Conservation (phyloP, 2,888 invertebrate genomes). For the Trachelus iudaicus region DNA sequence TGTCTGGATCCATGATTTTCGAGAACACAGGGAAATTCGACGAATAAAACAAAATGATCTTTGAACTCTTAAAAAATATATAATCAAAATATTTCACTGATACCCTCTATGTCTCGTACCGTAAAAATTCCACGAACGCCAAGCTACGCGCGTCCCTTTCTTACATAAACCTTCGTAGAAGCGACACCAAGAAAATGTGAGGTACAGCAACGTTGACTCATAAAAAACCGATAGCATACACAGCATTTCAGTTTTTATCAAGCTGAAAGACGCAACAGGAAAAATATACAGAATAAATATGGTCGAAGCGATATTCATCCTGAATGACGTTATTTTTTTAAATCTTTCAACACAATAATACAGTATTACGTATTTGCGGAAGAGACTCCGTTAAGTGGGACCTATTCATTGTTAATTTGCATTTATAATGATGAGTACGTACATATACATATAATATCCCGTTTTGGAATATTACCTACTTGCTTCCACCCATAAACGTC, state of each 20-base stretch:
- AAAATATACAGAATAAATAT: not conserved
- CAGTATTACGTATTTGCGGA: not conserved
- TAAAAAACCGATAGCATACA: not conserved
- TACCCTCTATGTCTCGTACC: not conserved
- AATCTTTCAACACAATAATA: not conserved
- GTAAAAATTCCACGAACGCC: not conserved
- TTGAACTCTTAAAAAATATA: not conserved
- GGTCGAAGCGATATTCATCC: not conserved
- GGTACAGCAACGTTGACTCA: not conserved
- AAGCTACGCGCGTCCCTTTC: not conserved
- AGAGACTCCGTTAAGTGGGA: not conserved
- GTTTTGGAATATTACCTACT: not conserved
- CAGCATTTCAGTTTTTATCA: not conserved
- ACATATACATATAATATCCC: not conserved
- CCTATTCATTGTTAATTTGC: not conserved
- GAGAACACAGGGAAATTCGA: not conserved
- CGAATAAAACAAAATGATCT: not conserved
- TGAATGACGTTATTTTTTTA: not conserved
- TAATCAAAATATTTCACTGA: not conserved
- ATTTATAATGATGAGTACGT: not conserved
- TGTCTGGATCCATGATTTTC: not conserved
- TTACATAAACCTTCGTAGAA: not conserved
- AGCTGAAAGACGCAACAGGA: not conserved
- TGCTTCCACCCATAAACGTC: not conserved
- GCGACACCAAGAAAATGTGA: not conserved